A percentile compares a stretch with the other conserved stretches of the same genome.
Evolutionary conservation across 2,797 vertebrate species (phyloP).

Genomic region (Etheostoma perlongum): DNA sequence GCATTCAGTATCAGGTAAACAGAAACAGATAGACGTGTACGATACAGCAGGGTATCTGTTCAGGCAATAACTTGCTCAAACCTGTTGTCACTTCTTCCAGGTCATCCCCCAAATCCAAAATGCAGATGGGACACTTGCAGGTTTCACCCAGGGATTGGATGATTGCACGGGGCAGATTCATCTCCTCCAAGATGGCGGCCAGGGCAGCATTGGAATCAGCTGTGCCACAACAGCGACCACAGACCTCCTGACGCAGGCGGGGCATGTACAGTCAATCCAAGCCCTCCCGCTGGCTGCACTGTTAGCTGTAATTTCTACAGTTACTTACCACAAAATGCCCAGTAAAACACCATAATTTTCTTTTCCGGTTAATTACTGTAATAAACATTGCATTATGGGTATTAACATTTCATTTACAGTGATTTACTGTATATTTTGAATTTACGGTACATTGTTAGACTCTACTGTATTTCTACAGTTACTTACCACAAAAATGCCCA

Average conservation of each 20-base stretch:
- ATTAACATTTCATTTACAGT: too few relatives aligned
- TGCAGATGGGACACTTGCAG: conserved; percentile 89
- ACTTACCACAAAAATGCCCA: too few relatives aligned
- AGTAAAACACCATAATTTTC: too few relatives aligned
- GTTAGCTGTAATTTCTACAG: too few relatives aligned
- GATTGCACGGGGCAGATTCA: conserved; percentile 94
- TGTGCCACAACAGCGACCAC: conserved; percentile 86
- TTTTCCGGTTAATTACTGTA: too few relatives aligned
- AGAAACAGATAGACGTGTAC: too few relatives aligned
- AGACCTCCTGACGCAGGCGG: conserved; percentile 94
- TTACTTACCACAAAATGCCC: too few relatives aligned
- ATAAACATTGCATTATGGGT: too few relatives aligned
- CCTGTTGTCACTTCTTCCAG: conserved; percentile 70
- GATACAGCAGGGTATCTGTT: neutral
- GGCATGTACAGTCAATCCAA: conserved; percentile 93
- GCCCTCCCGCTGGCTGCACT: conserved; percentile 89
- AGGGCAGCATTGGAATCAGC: conserved; percentile 84
- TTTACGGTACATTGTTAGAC: too few relatives aligned
- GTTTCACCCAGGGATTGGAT: conserved; percentile 91
- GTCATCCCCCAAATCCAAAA: conserved; percentile 99
- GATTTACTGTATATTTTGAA: too few relatives aligned
- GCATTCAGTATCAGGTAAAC: conserved; percentile 91
- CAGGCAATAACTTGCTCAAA: neutral
- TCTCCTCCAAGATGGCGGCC: conserved; percentile 93
- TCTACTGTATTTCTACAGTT: too few relatives aligned